These are phyloP conservation scores for Cygnus olor DNA, from an alignment of 2,797 vertebrate genomes.

Conservation along the genomic window DNA sequence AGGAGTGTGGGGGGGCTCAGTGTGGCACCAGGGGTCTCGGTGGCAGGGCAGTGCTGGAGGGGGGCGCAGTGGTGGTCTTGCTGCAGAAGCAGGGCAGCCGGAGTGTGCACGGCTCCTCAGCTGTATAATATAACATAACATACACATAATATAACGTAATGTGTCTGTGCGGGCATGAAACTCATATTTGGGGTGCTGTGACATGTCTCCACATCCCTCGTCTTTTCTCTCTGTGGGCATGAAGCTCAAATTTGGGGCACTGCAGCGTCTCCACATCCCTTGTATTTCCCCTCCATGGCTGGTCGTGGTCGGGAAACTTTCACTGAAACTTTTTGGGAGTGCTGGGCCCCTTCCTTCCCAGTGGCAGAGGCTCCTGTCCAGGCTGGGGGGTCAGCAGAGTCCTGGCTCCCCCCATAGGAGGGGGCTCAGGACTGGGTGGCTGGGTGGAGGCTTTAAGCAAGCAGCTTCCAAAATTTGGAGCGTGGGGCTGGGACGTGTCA, in stretches of 20 bases:
- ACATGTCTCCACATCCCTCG: no score
- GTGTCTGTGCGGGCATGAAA: no score
- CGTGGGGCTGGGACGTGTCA: background rate
- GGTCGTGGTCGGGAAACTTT: background rate
- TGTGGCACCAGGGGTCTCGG: background rate
- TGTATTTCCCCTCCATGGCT: background rate
- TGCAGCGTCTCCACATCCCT: accelerated
- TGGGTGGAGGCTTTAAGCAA: background rate
- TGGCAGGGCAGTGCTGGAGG: background rate
- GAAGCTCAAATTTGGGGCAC: background rate
- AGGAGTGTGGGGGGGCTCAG: background rate
- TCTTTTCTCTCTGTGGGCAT: no score
- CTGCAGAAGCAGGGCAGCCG: background rate
- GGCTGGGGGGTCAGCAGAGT: accelerated
- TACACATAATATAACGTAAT: no score
- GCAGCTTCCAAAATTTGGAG: accelerated
- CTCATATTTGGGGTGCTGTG: no score
- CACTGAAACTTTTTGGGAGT: background rate
- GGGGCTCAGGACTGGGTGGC: accelerated
- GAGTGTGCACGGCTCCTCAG: background rate
- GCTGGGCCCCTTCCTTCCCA: accelerated
- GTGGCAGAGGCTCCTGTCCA: background rate
- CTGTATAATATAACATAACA: accelerated
- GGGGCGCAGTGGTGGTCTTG: accelerated
- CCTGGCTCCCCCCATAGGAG: background rate